These are phyloP conservation scores for Atta texana DNA, from an alignment of 1,140 invertebrate species.

Conservation along the genomic window DNA sequence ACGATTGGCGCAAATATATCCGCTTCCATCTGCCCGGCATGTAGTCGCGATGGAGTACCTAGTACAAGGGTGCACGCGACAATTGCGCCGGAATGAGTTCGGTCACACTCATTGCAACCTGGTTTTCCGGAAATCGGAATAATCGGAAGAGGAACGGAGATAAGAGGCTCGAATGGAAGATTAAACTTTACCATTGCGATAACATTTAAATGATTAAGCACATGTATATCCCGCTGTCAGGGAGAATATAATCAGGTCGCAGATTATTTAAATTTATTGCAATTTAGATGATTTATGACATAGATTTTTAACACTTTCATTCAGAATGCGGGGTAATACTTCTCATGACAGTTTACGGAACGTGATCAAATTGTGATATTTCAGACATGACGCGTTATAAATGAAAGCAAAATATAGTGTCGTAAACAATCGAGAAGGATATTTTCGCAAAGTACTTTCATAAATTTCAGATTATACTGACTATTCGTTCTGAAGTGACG, in stretches of 20 bases:
- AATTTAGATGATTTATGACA: background rate
- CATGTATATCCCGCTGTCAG: background rate
- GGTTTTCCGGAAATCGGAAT: background rate
- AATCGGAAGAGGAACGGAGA: background rate
- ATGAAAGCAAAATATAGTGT: background rate
- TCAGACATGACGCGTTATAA: background rate
- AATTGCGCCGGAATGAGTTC: slow-evolving; percentile 55
- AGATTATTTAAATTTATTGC: slow-evolving; percentile 1
- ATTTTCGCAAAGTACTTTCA: slow-evolving; percentile 8
- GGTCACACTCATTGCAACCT: slow-evolving; percentile 25
- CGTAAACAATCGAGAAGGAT: slow-evolving; percentile 9
- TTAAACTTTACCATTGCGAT: slow-evolving; percentile 5
- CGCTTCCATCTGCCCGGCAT: slow-evolving; percentile 47
- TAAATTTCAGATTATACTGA: slow-evolving; percentile 4
- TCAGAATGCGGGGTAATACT: background rate
- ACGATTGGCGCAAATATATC: slow-evolving; percentile 68
- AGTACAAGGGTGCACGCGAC: slow-evolving; percentile 73
- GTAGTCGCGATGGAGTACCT: slow-evolving; percentile 65
- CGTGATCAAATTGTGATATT: background rate
- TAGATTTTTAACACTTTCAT: background rate
- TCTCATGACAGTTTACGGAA: background rate
- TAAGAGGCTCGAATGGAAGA: background rate
- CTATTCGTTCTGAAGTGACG: slow-evolving; percentile 49
- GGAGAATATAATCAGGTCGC: background rate
- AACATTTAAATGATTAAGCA: background rate